phyloP scores from a whole-genome alignment of 2,113 vertebrate species.

The Aspiorhynchus laticeps region DNA sequence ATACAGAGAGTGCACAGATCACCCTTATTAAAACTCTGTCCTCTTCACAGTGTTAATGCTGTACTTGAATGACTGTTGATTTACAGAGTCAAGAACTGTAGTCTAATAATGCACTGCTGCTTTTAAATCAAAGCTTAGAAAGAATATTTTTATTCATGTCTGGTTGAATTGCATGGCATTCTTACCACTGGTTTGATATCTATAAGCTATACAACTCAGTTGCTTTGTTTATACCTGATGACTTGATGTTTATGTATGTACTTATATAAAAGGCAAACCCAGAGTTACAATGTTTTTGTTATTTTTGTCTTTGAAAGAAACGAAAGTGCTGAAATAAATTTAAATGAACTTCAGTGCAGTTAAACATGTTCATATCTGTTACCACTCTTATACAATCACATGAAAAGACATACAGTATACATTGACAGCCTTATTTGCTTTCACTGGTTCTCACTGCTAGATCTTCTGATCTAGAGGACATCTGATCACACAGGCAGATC shows the following conservation, averaged over 20 bases:
- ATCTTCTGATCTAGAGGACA: neutral
- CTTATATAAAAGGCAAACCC: neutral
- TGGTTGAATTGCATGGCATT: slow-evolving; percentile 58
- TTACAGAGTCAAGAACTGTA: neutral
- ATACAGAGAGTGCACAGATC: neutral
- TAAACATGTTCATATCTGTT: neutral
- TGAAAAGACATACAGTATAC: neutral
- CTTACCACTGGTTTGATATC: slow-evolving; percentile 71
- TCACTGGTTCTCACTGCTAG: neutral
- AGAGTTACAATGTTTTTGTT: neutral
- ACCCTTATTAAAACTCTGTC: neutral
- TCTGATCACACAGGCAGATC: too few species aligned
- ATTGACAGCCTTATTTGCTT: neutral
- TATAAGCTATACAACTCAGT: slow-evolving; percentile 71
- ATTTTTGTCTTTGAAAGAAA: neutral
- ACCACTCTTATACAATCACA: neutral
- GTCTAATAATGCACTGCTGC: slow-evolving; percentile 36
- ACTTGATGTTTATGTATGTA: slow-evolving; percentile 20
- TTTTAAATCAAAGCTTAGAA: slow-evolving; percentile 16
- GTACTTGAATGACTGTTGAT: slow-evolving; percentile 30
- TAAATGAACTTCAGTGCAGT: neutral
- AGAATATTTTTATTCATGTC: slow-evolving; percentile 22
- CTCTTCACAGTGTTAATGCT: slow-evolving; percentile 11
- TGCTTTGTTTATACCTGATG: slow-evolving; percentile 64
- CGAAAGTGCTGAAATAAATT: neutral